Conservation (phyloP, 2,113 vertebrate genomes). For the Hymenochirus boettgeri region DNA sequence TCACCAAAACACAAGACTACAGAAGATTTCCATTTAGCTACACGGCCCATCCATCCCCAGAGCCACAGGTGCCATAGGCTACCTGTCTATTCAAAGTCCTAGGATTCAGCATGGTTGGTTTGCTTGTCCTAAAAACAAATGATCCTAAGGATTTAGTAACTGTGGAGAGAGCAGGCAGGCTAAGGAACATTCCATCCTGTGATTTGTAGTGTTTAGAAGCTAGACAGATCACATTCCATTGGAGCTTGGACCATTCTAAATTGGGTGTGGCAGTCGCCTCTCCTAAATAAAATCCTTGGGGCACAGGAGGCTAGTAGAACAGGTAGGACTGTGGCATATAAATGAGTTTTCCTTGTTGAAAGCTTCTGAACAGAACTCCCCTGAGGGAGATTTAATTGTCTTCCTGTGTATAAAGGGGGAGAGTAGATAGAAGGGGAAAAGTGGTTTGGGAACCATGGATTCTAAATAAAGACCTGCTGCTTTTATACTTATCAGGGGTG, state of each 20-base stretch:
- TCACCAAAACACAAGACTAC: too few species aligned
- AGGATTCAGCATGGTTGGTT: not conserved
- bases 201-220: slow-evolving; percentile 27
- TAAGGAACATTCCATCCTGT: slow-evolving; percentile 27
- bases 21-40: too few species aligned
- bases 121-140: slow-evolving; percentile 3
- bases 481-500: too few species aligned
- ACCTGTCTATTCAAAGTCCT: too few species aligned
- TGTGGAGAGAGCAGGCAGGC: not conserved
- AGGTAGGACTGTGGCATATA: slow-evolving; percentile 29
- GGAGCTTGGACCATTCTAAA: slow-evolving; percentile 31
- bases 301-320: slow-evolving; percentile 38
- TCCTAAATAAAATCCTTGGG: slow-evolving; percentile 34
- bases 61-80: too few species aligned
- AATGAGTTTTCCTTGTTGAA: slow-evolving; percentile 19
- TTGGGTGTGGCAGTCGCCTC: slow-evolving; percentile 7
- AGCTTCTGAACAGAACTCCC: slow-evolving; percentile 19
- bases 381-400: slow-evolving; percentile 6
- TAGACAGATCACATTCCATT: slow-evolving; percentile 31
- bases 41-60: too few species aligned
- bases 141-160: slow-evolving; percentile 9
- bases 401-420: not conserved
- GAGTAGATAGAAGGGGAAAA: slow-evolving; percentile 10
- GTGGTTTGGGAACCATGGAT: too few species aligned
- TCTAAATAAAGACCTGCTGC: too few species aligned